Base-by-base conservation (phyloP, 2,888 invertebrate genomes). In the Sesia apiformis region DNA sequence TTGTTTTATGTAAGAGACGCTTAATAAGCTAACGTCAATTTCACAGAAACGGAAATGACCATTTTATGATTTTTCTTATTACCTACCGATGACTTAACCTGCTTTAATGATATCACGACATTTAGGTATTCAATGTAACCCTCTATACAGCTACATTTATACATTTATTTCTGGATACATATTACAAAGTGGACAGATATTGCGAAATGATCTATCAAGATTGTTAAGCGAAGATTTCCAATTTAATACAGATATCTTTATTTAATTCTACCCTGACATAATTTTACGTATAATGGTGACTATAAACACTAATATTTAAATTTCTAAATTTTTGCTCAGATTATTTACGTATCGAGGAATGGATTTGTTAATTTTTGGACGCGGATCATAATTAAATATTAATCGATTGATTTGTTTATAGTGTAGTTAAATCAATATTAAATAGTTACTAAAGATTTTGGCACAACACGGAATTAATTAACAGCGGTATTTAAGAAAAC, bases 221-320 rank as follows among this genome's bases (percentile, higher is more conserved):
- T 51, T 56, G 53, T 53, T 70, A 87, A 86, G 84, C 84, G 66
- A 80, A 78, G 69, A 74, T 67, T 78, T 38, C 74, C 76, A 76
- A 79, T 81, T 76, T 62, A 72, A 78, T 79, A 84, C 78, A 77
- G 77, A 74, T 74, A 78, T 75, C 78, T 79, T 81, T 74, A 74
- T 76, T 85, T 84, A 78, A 80, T 70, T 86, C 87, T 88, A 94
- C 94, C 94, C 94, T 94, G 94, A 94, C 94, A 94, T 93, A 93
- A 94, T 94, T 93, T 94, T 94, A 94, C 94, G 94, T 94, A 94
- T 94, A 93, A 93, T 93, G 93, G 93, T 93, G 93, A 86, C 84
- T 88, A 88, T 82, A 74, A 84, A 84, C 74, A 80, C 85, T 88
- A 87, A 81, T 69, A 77, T 77, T 80, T 75, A 72, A 72, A 70